Conservation (phyloP, 1,140 invertebrate genomes). For the Ylistrum balloti region DNA sequence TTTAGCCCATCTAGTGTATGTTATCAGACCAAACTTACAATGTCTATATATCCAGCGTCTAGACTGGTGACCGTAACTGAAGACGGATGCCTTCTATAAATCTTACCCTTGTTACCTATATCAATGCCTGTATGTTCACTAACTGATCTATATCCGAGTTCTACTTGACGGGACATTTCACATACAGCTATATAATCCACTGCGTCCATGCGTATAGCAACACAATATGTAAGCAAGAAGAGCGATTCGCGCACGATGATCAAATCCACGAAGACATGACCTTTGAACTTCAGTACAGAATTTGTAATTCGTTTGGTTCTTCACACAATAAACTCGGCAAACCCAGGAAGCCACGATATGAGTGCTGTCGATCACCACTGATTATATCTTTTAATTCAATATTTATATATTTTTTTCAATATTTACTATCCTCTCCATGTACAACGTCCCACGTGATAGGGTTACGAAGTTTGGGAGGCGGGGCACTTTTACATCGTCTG, state of each 20-base stretch:
- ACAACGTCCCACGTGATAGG: slow-evolving; percentile 70
- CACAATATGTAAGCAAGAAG: not conserved
- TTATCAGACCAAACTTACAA: no score
- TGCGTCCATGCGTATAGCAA: not conserved
- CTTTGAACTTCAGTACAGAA: not conserved
- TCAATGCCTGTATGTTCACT: no score
- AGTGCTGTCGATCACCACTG: not conserved
- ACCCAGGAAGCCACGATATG: not conserved
- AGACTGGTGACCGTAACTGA: not conserved
- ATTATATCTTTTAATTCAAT: not conserved
- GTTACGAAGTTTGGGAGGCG: slow-evolving; percentile 70
- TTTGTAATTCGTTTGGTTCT: not conserved
- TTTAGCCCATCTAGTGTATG: no score
- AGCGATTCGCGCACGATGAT: not conserved
- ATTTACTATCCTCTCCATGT: not conserved
- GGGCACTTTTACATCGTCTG: slow-evolving; percentile 72
- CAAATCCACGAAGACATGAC: not conserved
- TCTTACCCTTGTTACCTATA: no score
- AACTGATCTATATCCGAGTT: no score
- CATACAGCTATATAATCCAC: no score
- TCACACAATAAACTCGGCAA: not conserved
- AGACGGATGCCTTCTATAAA: no score
- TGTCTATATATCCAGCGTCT: not conserved
- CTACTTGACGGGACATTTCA: no score
- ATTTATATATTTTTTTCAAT: not conserved